Percentiles rank a stretch among this genome's conserved stretches.
phyloP scores from a whole-genome alignment of 2,797 vertebrate species.

The Sarcoramphus papa region DNA sequence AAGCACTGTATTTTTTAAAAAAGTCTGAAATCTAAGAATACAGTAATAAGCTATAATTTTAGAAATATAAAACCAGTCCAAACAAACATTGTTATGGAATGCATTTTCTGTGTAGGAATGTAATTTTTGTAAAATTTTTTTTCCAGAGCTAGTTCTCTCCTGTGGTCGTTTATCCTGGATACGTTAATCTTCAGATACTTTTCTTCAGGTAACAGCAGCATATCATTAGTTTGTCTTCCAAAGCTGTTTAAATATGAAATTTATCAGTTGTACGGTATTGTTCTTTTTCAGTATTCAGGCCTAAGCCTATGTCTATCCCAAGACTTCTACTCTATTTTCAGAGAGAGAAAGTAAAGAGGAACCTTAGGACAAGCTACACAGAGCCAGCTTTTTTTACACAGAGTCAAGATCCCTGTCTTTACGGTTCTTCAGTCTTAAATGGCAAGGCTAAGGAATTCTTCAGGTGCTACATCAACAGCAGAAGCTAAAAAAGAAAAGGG shows the following conservation, averaged over 20 bases:
- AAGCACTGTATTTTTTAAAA: slow-evolving; percentile 48
- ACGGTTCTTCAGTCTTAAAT: not conserved
- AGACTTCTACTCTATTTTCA: not conserved
- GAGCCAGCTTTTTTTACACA: not conserved
- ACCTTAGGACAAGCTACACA: not conserved
- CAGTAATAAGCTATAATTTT: slow-evolving; percentile 40
- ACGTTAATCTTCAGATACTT: not conserved
- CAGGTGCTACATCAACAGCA: not conserved
- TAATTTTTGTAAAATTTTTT: not conserved
- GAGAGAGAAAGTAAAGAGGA: not conserved
- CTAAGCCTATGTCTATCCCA: not conserved
- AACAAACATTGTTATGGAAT: slow-evolving; percentile 64
- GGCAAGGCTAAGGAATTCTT: not conserved
- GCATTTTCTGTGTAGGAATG: slow-evolving; percentile 46
- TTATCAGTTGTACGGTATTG: not conserved
- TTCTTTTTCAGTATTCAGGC: not conserved
- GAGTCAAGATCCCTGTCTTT: not conserved
- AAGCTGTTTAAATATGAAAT: not conserved
- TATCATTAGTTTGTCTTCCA: not conserved
- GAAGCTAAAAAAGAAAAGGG: not conserved
- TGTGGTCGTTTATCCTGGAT: not conserved
- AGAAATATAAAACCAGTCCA: slow-evolving; percentile 61
- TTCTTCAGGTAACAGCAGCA: not conserved
- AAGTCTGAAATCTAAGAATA: slow-evolving; percentile 66
- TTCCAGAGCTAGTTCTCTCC: not conserved